Base-by-base conservation (phyloP, 2,888 invertebrate genomes). In the Leptarthrus brevirostris region DNA sequence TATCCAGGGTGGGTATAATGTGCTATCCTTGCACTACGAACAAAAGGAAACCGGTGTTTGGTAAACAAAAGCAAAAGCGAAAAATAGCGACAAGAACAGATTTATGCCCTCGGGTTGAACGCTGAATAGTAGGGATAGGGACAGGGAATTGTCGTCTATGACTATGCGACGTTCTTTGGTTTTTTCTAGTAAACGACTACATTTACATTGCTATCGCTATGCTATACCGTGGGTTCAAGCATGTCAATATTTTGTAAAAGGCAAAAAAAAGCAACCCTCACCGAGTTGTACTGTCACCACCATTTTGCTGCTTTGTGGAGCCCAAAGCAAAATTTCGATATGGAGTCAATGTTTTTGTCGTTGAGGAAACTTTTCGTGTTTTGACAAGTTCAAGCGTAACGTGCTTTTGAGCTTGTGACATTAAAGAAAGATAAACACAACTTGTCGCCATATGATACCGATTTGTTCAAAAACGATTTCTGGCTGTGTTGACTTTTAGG, bases 391-490 rank as follows among this genome's bases (percentile, higher is more conserved):
- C 8, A 24, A 56, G 36, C 61, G 36, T 20, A 22, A 12, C 36
- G 16, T 34, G 12, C 40, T 34, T 34, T 18, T 12, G 8, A 36
- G 61, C 61, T 61, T 61, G 61, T 36, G 61, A 40, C 61, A 61
- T 61, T 61, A 61, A 61, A 36, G 61, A 40, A 40, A 61, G 36
- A 61, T 61, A 61, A 61, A 61, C 61, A 61, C 24, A 61, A 61
- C 26, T 61, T 61, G 10, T 8, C 18, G 61, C 61, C 5, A 30
- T 30, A 36, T 36, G 61, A 61, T 24, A 49, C 16, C 61, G 16
- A 53, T 74, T 74, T 61, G n/a, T n/a, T n/a, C n/a, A 56, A 71
- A 30, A 30, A 30, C 30, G n/a, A n/a, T n/a, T n/a, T n/a, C n/a
- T n/a, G n/a, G n/a, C n/a, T n/a, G n/a, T n/a, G n/a, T n/a, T n/a